Evolutionary conservation across 2,113 vertebrate genomes (phyloP).

Genomic region (Pseudorectes ferrugineus): DNA sequence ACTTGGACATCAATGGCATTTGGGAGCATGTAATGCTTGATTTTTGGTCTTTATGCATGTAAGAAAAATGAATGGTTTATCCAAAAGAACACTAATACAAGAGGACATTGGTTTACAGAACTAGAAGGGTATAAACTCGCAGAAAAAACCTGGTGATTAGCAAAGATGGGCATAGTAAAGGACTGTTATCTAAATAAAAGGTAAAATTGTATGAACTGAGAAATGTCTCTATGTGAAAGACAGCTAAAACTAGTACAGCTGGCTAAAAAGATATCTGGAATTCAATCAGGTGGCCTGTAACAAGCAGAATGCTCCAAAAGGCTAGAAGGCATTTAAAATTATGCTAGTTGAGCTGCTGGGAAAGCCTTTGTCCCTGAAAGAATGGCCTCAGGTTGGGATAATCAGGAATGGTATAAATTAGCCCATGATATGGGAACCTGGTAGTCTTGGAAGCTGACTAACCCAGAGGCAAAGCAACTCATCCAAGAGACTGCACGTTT

Average conservation of each 20-base stretch:
- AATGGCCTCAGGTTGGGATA: background rate
- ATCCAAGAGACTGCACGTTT: background rate
- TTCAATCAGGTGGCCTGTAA: background rate
- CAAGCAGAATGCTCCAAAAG: background rate
- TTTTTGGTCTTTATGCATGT: background rate
- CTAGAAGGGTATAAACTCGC: background rate
- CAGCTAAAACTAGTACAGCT: background rate
- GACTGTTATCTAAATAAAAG: background rate
- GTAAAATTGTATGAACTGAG: background rate
- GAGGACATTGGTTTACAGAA: background rate
- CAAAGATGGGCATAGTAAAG: background rate
- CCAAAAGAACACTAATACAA: background rate
- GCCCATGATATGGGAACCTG: background rate
- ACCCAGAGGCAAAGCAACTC: background rate
- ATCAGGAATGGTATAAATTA: background rate
- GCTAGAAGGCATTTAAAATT: background rate
- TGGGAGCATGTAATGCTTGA: background rate
- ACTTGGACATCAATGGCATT: background rate
- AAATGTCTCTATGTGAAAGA: background rate
- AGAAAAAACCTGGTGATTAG: background rate
- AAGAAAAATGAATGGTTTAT: background rate
- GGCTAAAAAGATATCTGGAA: background rate
- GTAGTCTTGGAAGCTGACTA: background rate
- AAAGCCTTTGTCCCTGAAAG: conserved; percentile 1
- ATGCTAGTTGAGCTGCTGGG: background rate